A percentile compares a stretch with the other conserved stretches of the same genome.
Evolutionary conservation across 2,797 vertebrate genomes (phyloP).

Genomic region (Acrossocheilus wenchowensis): DNA sequence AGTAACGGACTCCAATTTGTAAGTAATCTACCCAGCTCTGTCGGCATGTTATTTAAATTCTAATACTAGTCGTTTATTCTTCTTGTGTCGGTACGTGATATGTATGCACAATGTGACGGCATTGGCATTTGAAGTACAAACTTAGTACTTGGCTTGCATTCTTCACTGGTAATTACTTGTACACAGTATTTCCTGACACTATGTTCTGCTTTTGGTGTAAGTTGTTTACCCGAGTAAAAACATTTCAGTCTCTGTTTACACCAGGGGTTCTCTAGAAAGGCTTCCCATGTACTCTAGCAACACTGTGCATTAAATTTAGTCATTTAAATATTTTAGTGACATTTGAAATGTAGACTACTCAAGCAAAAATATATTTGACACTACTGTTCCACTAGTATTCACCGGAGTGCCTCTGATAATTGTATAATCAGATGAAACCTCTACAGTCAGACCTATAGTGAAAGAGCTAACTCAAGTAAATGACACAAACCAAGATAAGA

Average conservation of each 20-base stretch:
- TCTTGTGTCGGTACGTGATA: background rate
- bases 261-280: background rate
- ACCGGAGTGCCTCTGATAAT: background rate
- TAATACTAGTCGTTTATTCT: background rate
- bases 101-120: background rate
- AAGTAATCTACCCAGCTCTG: no score
- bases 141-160: background rate
- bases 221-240: background rate
- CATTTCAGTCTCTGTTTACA: slow-evolving; percentile 7
- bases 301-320: background rate
- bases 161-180: slow-evolving; percentile 3
- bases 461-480: slow-evolving; percentile 21
- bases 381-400: background rate
- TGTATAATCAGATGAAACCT: slow-evolving; percentile 5
- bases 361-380: background rate
- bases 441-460: background rate
- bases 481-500: slow-evolving; percentile 1
- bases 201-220: background rate
- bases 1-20: no score
- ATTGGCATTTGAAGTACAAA: background rate
- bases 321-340: background rate
- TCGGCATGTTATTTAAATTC: background rate
- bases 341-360: background rate
- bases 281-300: background rate
- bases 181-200: slow-evolving; percentile 20